Base-by-base conservation (phyloP, 2,113 vertebrate genomes). In the Hiodon alosoides region DNA sequence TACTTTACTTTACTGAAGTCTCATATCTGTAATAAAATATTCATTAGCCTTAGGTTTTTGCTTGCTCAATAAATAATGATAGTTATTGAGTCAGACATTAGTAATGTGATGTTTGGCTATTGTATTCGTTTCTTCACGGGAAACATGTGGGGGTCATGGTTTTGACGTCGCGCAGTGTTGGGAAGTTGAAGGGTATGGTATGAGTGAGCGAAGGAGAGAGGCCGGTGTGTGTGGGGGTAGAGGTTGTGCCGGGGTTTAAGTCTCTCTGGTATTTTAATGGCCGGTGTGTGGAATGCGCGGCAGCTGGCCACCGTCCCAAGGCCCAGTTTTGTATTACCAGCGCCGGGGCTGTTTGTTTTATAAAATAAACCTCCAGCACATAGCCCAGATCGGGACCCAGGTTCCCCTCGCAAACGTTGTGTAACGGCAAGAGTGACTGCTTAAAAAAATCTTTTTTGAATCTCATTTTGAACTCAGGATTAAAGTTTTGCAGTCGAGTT, bases 191-290 rank as follows among this genome's bases (percentile, higher is more conserved):
- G 50, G 16, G 31, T 3, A 7, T 17, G 58, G 46, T 14, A 14
- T 54, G n/a, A 46, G 69, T 4, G 14, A 7, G 61, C 16, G 11
- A 16, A 16, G 10, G 66, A 48, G 66, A 8, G 72, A 57, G 74
- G 17, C 6, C 7, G 11, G 60, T 70, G 67, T 68, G 79, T 70
- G 66, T 61, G 65, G 64, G 17, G 67, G 65, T 67, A 57, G 82
- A 82, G 77, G 80, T 70, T 65, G 80, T 16, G 73, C 75, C 53
- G 77, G 81, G 78, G 67, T 90, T 85, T 87, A 86, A 84, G 83
- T 87, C 82, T 82, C 83, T 87, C 78, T 80, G 87, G 87, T 91
- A 90, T 91, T 92, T 94, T 91, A 92, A 91, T 91, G 90, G 89
- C 82, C 79, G 48, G 81, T 83, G 84, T 84, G 78, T 90, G 89